phyloP scores from a whole-genome alignment of 2,797 vertebrate species.

The Manis pentadactyla region DNA sequence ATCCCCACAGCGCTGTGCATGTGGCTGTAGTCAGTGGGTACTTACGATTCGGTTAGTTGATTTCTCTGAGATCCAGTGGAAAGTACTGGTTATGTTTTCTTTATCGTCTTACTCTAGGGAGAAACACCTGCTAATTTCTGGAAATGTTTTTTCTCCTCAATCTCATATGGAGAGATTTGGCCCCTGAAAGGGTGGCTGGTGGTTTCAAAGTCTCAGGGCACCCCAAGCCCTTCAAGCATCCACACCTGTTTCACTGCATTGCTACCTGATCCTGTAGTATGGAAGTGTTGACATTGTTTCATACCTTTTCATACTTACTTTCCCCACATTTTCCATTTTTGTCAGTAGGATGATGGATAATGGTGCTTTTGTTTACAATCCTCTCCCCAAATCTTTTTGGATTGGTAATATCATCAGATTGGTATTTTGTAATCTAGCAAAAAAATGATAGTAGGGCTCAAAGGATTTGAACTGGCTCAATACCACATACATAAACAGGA shows the following conservation, averaged over 20 bases:
- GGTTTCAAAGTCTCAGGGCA: conserved; percentile 30
- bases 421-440: background rate
- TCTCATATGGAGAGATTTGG: conserved; percentile 26
- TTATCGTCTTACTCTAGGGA: background rate
- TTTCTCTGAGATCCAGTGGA: conserved; percentile 18
- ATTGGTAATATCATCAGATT: background rate
- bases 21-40: background rate
- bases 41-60: background rate
- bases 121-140: background rate
- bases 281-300: background rate
- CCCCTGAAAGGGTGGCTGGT: background rate
- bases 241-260: background rate
- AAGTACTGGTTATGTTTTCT: background rate
- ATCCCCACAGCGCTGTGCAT: background rate
- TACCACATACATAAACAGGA: conserved; percentile 8
- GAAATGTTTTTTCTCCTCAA: background rate
- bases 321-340: background rate
- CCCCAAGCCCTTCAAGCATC: background rate
- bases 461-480: conserved; percentile 29
- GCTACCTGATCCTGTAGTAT: background rate
- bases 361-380: conserved; percentile 34
- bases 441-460: background rate
- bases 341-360: conserved; percentile 4
- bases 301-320: background rate
- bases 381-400: background rate